Evolutionary conservation across 2,888 invertebrate species (phyloP).

Genomic region (Oscheius myriophilus): DNA sequence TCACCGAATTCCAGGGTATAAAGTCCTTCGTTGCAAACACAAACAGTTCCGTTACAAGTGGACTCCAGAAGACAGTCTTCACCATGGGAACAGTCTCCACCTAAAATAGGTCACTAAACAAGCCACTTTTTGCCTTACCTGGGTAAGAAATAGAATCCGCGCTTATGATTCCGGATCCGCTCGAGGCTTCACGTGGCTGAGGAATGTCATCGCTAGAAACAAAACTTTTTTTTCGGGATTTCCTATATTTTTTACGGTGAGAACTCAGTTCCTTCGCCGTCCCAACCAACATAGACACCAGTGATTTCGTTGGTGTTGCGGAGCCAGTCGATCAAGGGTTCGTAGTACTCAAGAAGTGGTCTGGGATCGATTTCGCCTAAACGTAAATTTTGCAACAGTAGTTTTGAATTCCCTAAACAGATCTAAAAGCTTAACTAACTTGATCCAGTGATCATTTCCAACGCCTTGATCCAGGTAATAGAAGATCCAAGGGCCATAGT

Average conservation of each 20-base stretch:
- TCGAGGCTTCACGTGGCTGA: conserved; percentile 41
- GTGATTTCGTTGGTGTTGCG: conserved; percentile 78
- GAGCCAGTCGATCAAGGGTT: conserved; percentile 84
- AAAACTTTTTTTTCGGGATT: not conserved
- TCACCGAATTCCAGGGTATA: conserved; percentile 66
- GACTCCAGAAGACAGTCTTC: conserved; percentile 69
- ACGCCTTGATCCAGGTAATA: conserved; percentile 78
- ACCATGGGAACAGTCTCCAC: conserved; percentile 65
- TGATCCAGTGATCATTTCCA: conserved; percentile 73
- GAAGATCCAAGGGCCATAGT: conserved; percentile 74
- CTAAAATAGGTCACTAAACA: conserved; percentile 40
- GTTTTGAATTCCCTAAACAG: too few relatives aligned
- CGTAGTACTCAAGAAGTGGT: conserved; percentile 84
- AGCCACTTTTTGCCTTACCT: conserved; percentile 29
- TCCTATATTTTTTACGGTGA: conserved; percentile 38
- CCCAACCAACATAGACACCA: conserved; percentile 80
- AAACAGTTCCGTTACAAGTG: conserved; percentile 67
- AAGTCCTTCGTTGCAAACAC: conserved; percentile 66
- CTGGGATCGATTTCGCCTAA: conserved; percentile 79
- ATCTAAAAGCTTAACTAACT: conserved; percentile 18
- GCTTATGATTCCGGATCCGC: conserved; percentile 49
- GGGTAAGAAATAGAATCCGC: conserved; percentile 68
- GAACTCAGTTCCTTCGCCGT: conserved; percentile 66
- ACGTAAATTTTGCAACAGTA: not conserved
- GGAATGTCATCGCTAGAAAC: conserved; percentile 62